Base-by-base conservation (phyloP, 2,888 invertebrate species). In the Phyto melanocephala region DNA sequence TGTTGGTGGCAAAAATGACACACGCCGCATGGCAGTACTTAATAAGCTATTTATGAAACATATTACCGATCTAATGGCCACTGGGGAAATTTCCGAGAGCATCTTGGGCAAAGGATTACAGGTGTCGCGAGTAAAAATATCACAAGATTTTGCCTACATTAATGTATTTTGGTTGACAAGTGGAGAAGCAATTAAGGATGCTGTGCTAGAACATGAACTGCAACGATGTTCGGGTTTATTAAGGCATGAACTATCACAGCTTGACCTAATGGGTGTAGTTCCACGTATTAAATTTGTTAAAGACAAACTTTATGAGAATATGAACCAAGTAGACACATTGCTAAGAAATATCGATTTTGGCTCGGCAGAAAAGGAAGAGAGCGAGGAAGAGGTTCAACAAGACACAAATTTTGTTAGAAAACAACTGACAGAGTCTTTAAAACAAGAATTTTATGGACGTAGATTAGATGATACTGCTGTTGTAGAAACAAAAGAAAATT, bases 11-110 rank as follows among this genome's bases (percentile, higher is more conserved):
- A 93, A 93, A 58, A 91, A 92, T 11, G 93, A 92, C 10, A 90
- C 91, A 0, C 93, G 94, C 47, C 92, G 96, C 86, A 91, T 93
- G 22, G 91, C 92, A 0, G 94, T 96, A 83, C 90, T 97, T 1
- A 96, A 96, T 89, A 95, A 96, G 90, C 88, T 96, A 62, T 96
- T 96, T 86, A 96, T 96, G 96, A 93, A 94, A 86, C 92, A 95
- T 79, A 94, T 97, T 8, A 95, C 96, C 0, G 96, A 96, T 88
- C 90, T 96, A 37, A 93, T 97, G 93, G 93, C 95, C 1, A 95
- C 95, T 0, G 95, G 95, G 1, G 93, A 94, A 85, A 92, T 93
- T 35, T 91, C 94, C 1, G 91, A 93, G 62, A 91, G 93, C 63
- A 91, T 96, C 81, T 86, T 94, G 13, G 95, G 95, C 8, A 92